Evolutionary conservation across 2,797 vertebrate species (phyloP).

Genomic region (Sphenopsis melanotis): DNA sequence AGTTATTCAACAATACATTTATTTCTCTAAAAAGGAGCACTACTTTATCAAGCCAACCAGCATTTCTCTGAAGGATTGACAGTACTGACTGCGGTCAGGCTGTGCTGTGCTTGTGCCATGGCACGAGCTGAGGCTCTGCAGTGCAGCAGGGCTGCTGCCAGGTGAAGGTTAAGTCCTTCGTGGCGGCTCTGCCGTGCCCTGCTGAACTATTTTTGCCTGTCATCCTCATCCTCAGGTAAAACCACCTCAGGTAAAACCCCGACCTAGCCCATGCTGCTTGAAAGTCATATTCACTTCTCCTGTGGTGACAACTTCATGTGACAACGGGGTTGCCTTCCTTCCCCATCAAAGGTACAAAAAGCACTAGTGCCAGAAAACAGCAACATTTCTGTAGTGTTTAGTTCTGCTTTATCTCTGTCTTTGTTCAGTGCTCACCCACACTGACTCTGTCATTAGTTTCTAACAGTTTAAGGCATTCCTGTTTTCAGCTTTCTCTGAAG

Average conservation of each 20-base stretch:
- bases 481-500: neutral
- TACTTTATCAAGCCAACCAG: neutral
- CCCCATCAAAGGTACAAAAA: neutral
- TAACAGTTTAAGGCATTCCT: neutral
- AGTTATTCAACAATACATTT: neutral
- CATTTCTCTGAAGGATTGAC: neutral
- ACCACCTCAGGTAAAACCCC: neutral
- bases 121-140: neutral
- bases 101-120: neutral
- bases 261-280: neutral
- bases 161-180: neutral
- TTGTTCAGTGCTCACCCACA: neutral
- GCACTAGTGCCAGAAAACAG: neutral
- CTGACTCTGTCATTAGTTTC: neutral
- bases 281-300: neutral
- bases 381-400: neutral
- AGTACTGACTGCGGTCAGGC: neutral
- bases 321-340: neutral
- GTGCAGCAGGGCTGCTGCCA: neutral
- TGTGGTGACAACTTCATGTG: neutral
- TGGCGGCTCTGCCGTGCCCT: rapidly evolving
- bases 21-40: neutral
- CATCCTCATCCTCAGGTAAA: neutral
- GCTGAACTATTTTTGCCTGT: neutral
- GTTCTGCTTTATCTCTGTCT: neutral